These are phyloP conservation scores for Timema podura DNA, from an alignment of 2,888 invertebrate species.

Conservation along the genomic window DNA sequence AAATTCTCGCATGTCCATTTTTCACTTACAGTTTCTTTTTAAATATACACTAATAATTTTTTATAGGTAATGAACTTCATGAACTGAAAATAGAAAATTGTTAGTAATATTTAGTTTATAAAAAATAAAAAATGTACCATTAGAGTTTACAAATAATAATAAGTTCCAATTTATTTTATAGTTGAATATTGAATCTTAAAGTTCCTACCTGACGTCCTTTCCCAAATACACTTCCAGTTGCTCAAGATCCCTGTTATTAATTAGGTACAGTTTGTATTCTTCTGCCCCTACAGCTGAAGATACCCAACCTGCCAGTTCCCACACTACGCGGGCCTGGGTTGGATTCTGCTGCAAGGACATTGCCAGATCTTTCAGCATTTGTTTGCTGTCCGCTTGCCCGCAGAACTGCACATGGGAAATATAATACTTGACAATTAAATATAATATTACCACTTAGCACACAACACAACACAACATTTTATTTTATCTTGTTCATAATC, in stretches of 20 bases:
- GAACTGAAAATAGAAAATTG: neutral
- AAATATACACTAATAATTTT: too few relatives aligned
- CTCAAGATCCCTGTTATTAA: slow-evolving; percentile 47
- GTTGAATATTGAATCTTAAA: neutral
- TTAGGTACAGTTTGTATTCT: slow-evolving; percentile 58
- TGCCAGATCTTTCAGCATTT: slow-evolving; percentile 60
- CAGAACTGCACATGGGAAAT: slow-evolving; percentile 46
- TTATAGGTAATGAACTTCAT: neutral
- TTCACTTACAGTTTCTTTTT: too few relatives aligned
- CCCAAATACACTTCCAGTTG: slow-evolving; percentile 44
- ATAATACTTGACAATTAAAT: too few relatives aligned
- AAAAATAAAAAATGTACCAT: neutral
- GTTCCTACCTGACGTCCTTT: slow-evolving; percentile 35
- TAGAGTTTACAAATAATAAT: neutral
- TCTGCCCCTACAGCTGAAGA: slow-evolving; percentile 62
- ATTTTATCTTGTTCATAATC: too few relatives aligned
- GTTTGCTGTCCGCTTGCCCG: slow-evolving; percentile 60
- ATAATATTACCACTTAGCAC: too few relatives aligned
- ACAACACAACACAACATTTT: neutral
- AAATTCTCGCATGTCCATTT: too few relatives aligned
- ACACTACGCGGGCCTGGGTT: slow-evolving; percentile 59
- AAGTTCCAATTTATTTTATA: neutral
- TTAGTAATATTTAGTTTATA: neutral
- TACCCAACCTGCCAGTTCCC: slow-evolving; percentile 63
- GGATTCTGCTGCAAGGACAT: slow-evolving; percentile 57